Evolutionary conservation across 1,140 invertebrate genomes (phyloP).

Genomic region (Mycetomoellerius zeteki): DNA sequence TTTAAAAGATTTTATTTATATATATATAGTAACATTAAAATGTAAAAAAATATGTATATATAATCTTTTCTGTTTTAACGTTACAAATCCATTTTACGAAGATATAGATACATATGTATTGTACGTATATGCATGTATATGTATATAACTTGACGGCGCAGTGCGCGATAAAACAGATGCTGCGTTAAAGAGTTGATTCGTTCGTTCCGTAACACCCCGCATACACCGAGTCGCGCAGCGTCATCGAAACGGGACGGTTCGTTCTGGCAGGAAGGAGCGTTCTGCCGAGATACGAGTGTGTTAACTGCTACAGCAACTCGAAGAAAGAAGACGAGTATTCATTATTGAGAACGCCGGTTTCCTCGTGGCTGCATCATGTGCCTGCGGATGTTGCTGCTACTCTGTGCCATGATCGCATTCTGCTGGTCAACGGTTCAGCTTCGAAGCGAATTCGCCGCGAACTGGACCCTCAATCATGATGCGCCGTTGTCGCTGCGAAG

Average conservation of each 20-base stretch:
- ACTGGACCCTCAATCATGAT: neutral
- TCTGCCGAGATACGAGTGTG: neutral
- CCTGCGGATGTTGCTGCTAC: neutral
- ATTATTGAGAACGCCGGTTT: neutral
- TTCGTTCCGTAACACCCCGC: neutral
- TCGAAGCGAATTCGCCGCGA: neutral
- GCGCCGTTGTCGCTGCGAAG: neutral
- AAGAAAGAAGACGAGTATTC: neutral
- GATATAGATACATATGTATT: neutral
- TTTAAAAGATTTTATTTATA: no score
- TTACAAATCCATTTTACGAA: no score
- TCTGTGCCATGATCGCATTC: constrained; percentile 9
- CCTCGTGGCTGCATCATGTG: neutral
- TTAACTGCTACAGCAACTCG: neutral
- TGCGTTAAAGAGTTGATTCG: neutral
- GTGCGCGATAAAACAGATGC: neutral
- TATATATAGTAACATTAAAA: no score
- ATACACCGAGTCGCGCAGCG: neutral
- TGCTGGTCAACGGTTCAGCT: constrained; percentile 44
- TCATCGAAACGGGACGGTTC: neutral
- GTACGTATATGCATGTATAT: no score
- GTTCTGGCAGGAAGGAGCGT: neutral
- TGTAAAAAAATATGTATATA: neutral
- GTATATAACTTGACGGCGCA: neutral
- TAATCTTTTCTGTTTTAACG: no score